Conservation (phyloP, 1,140 invertebrate species). For the Leptoteleia sp. region DNA sequence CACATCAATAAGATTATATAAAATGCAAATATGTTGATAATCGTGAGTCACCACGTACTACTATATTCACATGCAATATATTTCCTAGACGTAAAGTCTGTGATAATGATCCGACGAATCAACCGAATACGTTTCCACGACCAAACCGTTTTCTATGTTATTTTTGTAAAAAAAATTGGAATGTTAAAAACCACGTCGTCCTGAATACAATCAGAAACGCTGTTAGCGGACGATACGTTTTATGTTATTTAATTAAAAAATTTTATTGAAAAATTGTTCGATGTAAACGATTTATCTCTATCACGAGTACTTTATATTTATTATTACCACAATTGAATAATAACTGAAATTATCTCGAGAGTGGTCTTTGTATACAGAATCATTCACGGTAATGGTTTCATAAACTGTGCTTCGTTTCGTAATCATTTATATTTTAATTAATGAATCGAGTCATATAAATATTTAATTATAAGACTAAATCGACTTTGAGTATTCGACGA, state of each 20-base stretch:
- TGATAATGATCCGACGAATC: neutral
- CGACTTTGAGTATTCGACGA: slow-evolving; percentile 24
- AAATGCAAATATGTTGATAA: slow-evolving; percentile 40
- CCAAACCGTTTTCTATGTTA: too few relatives aligned
- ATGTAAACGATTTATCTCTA: slow-evolving; percentile 29
- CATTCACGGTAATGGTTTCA: slow-evolving; percentile 11
- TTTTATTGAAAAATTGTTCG: slow-evolving; percentile 29
- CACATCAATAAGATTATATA: slow-evolving; percentile 36
- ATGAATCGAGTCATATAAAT: slow-evolving; percentile 5
- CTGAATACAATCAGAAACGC: too few relatives aligned
- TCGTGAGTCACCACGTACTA: slow-evolving; percentile 23
- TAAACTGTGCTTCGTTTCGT: slow-evolving; percentile 12
- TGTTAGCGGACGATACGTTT: neutral
- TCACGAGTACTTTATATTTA: slow-evolving; percentile 39
- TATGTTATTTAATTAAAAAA: slow-evolving; percentile 13
- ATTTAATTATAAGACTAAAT: slow-evolving; percentile 34
- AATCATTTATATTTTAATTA: slow-evolving; percentile 44
- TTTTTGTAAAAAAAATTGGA: too few relatives aligned
- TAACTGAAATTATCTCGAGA: slow-evolving; percentile 45
- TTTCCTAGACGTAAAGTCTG: slow-evolving; percentile 14
- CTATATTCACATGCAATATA: slow-evolving; percentile 20
- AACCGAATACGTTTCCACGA: too few relatives aligned
- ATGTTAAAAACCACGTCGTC: too few relatives aligned
- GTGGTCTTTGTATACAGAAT: too few relatives aligned
- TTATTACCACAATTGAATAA: slow-evolving; percentile 51